Conservation (phyloP, 2,888 invertebrate genomes). For the Philhelius pedissequus region DNA sequence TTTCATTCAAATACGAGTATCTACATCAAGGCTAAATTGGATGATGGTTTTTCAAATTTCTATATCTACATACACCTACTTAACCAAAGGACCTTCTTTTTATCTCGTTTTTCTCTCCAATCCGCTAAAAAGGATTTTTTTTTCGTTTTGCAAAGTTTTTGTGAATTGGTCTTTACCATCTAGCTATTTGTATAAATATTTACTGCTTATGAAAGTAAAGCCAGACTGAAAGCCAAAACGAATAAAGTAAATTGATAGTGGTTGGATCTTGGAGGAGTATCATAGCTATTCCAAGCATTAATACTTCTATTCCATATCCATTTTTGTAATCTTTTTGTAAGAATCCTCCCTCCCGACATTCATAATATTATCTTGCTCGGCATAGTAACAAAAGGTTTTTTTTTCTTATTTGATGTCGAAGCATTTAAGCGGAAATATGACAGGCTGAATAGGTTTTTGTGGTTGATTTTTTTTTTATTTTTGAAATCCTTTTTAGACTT, state of each 20-base stretch:
- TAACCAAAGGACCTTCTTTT: not conserved
- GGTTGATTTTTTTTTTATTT: not conserved
- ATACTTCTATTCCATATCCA: not conserved
- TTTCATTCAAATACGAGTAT: conserved; percentile 33
- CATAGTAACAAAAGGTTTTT: not conserved
- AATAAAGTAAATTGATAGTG: not conserved
- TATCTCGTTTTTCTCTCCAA: not conserved
- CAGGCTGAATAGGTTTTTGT: not conserved
- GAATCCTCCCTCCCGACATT: not conserved
- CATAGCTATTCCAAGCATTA: not conserved
- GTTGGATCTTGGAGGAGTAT: not conserved
- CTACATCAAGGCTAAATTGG: not conserved
- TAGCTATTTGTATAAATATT: not conserved
- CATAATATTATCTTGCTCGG: not conserved
- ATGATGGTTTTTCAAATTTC: not conserved
- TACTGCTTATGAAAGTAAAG: conserved; percentile 4
- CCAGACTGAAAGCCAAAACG: conserved; percentile 8
- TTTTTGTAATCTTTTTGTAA: conserved; percentile 12
- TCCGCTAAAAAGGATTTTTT: conserved; percentile 13
- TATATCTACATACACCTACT: not conserved
- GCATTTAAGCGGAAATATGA: not conserved
- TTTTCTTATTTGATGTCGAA: not conserved
- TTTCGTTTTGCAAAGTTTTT: not conserved
- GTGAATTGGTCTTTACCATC: not conserved
- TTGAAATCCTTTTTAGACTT: not conserved